Conservation (phyloP, 2,113 vertebrate species). For the Xiphophorus hellerii region DNA sequence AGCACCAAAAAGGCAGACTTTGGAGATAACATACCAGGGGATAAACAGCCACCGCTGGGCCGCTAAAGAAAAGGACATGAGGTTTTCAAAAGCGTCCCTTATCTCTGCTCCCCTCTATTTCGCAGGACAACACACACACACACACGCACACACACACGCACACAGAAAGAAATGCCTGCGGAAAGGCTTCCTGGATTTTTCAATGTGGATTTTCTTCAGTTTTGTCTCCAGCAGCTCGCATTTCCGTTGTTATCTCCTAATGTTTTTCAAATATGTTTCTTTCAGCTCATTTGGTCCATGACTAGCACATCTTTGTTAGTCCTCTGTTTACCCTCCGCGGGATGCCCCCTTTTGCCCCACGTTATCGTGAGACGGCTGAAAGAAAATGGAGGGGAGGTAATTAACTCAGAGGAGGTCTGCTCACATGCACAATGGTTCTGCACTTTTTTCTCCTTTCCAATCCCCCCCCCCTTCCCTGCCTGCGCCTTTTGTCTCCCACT, state of each 20-base stretch:
- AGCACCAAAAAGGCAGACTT: slow-evolving; percentile 32
- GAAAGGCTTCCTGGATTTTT: slow-evolving; percentile 4
- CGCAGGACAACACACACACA: not conserved
- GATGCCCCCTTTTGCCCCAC: slow-evolving; percentile 8
- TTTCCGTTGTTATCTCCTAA: not conserved
- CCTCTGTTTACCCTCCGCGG: slow-evolving; percentile 51
- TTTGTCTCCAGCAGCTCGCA: slow-evolving; percentile 24
- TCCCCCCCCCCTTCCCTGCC: not conserved
- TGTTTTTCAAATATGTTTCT: not conserved
- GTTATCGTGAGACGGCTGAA: slow-evolving; percentile 42
- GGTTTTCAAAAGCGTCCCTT: slow-evolving; percentile 24
- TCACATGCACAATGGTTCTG: slow-evolving; percentile 46
- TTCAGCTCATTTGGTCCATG: slow-evolving; percentile 11
- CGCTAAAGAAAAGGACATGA: slow-evolving; percentile 9
- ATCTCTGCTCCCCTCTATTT: slow-evolving; percentile 8
- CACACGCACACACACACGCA: too few species aligned
- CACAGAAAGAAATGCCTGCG: slow-evolving; percentile 6
- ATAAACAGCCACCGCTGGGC: slow-evolving; percentile 20
- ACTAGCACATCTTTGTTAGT: slow-evolving; percentile 44
- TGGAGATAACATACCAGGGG: slow-evolving; percentile 40
- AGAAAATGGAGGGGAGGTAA: slow-evolving; percentile 65
- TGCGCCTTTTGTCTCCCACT: slow-evolving; percentile 43
- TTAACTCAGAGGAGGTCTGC: slow-evolving; percentile 61
- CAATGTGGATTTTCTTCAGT: not conserved
- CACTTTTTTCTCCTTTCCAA: slow-evolving; percentile 35